These are phyloP conservation scores for Platorchestia sp. DNA, from an alignment of 1,140 invertebrate species.

Conservation along the genomic window DNA sequence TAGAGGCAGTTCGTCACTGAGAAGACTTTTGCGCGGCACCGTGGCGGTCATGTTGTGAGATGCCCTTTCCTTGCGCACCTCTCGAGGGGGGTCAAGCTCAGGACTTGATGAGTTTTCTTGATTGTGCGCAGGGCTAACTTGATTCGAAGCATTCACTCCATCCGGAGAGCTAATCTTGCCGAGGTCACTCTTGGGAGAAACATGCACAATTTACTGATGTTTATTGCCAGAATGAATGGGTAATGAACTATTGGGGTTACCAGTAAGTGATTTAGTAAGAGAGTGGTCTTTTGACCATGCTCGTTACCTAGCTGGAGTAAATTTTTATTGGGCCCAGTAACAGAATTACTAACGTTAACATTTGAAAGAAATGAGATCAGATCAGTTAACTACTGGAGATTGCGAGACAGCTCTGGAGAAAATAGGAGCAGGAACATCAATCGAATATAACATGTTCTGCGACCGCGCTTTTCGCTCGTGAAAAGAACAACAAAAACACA, in stretches of 20 bases:
- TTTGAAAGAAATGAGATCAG: not conserved
- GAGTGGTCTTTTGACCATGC: not conserved
- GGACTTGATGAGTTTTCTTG: not conserved
- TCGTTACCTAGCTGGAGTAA: not conserved
- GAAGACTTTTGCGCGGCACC: conserved; percentile 1
- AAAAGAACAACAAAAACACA: not conserved
- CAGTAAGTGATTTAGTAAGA: not conserved
- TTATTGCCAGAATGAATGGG: not conserved
- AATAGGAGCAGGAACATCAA: not conserved
- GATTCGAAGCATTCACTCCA: not conserved
- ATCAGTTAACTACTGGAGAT: not conserved
- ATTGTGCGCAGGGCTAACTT: not conserved
- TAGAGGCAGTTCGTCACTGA: conserved; percentile 10
- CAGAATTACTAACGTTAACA: not conserved
- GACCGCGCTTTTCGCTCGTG: not conserved
- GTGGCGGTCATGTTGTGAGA: conserved; percentile 8
- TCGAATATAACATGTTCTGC: not conserved
- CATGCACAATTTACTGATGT: not conserved
- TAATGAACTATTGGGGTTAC: not conserved
- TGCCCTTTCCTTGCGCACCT: not conserved
- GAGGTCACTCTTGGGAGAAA: not conserved
- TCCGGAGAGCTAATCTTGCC: not conserved
- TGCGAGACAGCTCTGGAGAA: not conserved
- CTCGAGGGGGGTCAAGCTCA: not conserved
- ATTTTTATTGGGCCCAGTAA: not conserved